Conservation (phyloP, 2,113 vertebrate genomes). For the Anguilla rostrata region DNA sequence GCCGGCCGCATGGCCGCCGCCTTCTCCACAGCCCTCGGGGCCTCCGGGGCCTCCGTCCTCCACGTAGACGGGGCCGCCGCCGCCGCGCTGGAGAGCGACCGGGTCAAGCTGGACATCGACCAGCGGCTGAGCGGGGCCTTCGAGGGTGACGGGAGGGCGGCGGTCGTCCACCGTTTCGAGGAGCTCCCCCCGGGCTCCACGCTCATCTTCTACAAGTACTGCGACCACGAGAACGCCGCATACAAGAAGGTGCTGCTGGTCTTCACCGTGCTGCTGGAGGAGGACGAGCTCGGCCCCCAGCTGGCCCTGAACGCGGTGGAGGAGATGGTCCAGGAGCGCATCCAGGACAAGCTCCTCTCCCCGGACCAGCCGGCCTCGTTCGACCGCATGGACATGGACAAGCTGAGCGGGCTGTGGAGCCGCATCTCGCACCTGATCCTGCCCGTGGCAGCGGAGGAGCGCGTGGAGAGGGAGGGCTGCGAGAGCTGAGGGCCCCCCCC, state of each 20-base stretch:
- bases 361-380: constrained; percentile 47
- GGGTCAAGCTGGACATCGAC: constrained; percentile 83
- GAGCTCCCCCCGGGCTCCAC: constrained; percentile 85
- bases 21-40: constrained; percentile 61
- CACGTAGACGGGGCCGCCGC: constrained; percentile 67
- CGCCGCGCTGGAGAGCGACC: constrained; percentile 70
- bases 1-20: constrained; percentile 69
- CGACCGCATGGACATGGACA: constrained; percentile 71
- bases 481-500: constrained; percentile 17
- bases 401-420: constrained; percentile 74
- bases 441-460: constrained; percentile 61
- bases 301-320: constrained; percentile 71
- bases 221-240: constrained; percentile 88
- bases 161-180: constrained; percentile 84
- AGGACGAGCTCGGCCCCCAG: constrained; percentile 61
- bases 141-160: constrained; percentile 68
- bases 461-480: constrained; percentile 54
- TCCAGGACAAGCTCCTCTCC: constrained; percentile 72
- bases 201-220: constrained; percentile 96
- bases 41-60: constrained; percentile 62
- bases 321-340: constrained; percentile 84
- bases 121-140: constrained; percentile 74
- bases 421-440: constrained; percentile 75
- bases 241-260: constrained; percentile 84
- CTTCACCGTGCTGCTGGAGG: constrained; percentile 83